These are phyloP conservation scores for Amblyopsis hoosieri DNA, from an alignment of 2,797 vertebrate genomes.

Conservation along the genomic window DNA sequence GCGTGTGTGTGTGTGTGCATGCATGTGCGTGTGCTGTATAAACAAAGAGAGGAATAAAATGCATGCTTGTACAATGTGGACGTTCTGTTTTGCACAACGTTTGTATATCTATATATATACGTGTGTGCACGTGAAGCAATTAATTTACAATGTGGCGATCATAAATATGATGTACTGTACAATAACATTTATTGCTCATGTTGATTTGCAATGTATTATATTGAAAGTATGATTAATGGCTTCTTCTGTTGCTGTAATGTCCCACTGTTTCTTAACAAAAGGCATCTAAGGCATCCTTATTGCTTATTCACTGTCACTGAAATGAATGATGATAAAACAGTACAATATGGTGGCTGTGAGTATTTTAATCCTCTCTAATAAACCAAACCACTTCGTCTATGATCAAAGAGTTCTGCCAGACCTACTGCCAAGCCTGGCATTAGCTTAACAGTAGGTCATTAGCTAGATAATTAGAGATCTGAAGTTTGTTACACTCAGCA, in stretches of 20 bases:
- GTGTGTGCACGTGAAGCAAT: background rate
- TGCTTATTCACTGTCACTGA: slow-evolving; percentile 8
- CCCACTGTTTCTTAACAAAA: background rate
- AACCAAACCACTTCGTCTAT: slow-evolving; percentile 13
- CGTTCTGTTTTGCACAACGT: background rate
- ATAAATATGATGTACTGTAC: no score
- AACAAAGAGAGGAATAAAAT: background rate
- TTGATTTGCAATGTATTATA: background rate
- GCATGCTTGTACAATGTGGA: background rate
- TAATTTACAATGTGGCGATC: background rate
- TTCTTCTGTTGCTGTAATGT: background rate
- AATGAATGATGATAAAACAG: slow-evolving; percentile 21
- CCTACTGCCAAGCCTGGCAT: slow-evolving; percentile 55
- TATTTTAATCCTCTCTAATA: slow-evolving; percentile 16
- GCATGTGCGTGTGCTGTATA: background rate
- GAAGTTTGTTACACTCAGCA: slow-evolving; percentile 32
- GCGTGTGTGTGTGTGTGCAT: background rate
- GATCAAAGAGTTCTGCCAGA: slow-evolving; percentile 18
- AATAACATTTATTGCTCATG: no score
- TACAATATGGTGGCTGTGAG: slow-evolving; percentile 22
- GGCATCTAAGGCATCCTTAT: background rate
- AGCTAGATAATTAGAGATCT: slow-evolving; percentile 57
- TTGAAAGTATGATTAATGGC: background rate
- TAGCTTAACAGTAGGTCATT: slow-evolving; percentile 69
- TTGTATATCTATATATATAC: background rate